A percentile compares a stretch with the other conserved stretches of the same genome.
These are phyloP conservation scores for Campaea margaritaria DNA, from an alignment of 2,888 invertebrate species.

Conservation along the genomic window DNA sequence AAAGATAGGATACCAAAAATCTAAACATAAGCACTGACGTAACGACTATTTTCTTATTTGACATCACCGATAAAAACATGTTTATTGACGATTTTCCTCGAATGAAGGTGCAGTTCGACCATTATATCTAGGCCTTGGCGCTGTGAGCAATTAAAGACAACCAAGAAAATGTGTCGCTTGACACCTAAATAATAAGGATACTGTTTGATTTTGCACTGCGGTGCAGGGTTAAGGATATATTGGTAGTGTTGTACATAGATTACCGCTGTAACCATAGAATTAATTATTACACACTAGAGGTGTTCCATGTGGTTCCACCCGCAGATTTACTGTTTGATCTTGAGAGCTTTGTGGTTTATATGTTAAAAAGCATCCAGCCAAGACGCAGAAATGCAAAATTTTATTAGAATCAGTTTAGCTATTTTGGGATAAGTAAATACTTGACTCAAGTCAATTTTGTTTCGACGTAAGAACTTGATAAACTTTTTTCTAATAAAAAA, in stretches of 20 bases:
- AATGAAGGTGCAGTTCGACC: constrained; percentile 19
- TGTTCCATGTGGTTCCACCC: no score
- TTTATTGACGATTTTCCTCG: constrained; percentile 23
- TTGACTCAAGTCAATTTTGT: no score
- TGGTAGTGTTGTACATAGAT: constrained; percentile 10
- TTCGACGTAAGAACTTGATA: no score
- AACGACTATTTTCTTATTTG: neutral
- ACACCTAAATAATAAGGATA: neutral
- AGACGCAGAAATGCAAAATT: no score
- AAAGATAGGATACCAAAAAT: no score
- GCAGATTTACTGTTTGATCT: no score
- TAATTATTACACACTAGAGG: no score
- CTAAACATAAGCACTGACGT: neutral
- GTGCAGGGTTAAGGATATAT: neutral
- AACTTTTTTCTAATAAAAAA: no score
- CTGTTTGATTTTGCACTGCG: neutral
- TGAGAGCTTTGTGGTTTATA: no score
- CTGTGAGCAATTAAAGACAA: neutral
- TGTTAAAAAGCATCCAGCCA: no score
- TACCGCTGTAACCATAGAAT: neutral
- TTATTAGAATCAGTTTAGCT: no score
- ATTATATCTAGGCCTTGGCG: constrained; percentile 7
- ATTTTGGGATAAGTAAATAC: no score
- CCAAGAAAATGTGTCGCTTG: constrained; percentile 1
- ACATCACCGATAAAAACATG: constrained; percentile 19